These are phyloP conservation scores for Notolabrus celidotus DNA, from an alignment of 2,797 vertebrate genomes.

Conservation along the genomic window DNA sequence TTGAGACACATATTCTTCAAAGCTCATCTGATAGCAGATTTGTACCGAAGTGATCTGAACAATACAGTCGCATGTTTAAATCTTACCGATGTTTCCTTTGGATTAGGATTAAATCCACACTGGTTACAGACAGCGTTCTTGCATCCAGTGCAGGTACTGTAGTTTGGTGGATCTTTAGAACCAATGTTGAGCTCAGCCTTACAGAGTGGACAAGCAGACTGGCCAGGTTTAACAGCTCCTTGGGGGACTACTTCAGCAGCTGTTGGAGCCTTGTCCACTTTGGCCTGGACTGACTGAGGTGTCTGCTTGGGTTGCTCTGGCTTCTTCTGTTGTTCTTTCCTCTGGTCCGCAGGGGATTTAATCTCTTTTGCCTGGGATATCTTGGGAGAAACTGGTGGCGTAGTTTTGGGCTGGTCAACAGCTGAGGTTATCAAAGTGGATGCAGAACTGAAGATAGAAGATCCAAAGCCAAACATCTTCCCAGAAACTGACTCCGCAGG, in stretches of 20 bases:
- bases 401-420: constrained; percentile 82
- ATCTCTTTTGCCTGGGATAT: constrained; percentile 79
- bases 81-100: constrained; percentile 86
- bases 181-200: constrained; percentile 88
- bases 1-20: too few species aligned
- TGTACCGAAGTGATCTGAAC: too few species aligned
- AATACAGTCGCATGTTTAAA: too few species aligned
- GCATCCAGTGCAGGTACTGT: constrained; percentile 92
- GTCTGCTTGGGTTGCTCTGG: constrained; percentile 55
- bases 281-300: constrained; percentile 57
- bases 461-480: constrained; percentile 96
- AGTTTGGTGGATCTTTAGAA: constrained; percentile 89
- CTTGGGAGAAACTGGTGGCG: constrained; percentile 82
- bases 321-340: constrained; percentile 66
- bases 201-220: constrained; percentile 89
- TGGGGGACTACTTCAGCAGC: constrained; percentile 47
- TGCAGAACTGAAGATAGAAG: constrained; percentile 94
- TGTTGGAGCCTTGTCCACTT: constrained; percentile 54
- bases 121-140: constrained; percentile 93
- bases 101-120: constrained; percentile 96
- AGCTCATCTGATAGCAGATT: too few species aligned
- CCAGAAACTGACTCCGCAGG: constrained; percentile 87
- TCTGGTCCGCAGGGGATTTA: constrained; percentile 68
- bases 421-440: constrained; percentile 93
- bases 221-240: constrained; percentile 53